phyloP scores from a whole-genome alignment of 2,888 invertebrate genomes.

The Agonopterix heracliana region DNA sequence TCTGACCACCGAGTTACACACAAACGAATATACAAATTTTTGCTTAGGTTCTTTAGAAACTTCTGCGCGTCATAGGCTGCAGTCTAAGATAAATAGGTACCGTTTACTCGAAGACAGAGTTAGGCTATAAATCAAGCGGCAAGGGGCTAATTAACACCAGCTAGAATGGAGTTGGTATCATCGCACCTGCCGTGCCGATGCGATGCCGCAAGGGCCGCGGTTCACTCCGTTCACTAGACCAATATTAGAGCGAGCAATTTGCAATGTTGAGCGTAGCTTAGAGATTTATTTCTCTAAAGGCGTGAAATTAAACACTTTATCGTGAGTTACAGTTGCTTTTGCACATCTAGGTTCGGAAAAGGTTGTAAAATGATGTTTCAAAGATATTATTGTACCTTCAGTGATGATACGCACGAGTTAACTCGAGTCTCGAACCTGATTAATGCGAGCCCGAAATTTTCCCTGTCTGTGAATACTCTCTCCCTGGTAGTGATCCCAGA shows the following conservation, averaged over 20 bases:
- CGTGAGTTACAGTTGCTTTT: not conserved
- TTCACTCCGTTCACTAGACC: conserved; percentile 9
- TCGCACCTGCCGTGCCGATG: conserved; percentile 44
- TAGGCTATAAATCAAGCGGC: conserved; percentile 53
- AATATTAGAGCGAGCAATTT: conserved; percentile 32
- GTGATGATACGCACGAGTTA: not conserved
- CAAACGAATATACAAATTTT: not conserved
- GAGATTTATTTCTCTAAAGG: conserved; percentile 17
- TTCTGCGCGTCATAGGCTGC: conserved; percentile 29
- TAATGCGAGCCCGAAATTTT: conserved; percentile 20
- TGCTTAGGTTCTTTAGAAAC: conserved; percentile 7
- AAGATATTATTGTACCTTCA: not conserved
- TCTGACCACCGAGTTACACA: not conserved
- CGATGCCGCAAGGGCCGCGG: conserved; percentile 15
- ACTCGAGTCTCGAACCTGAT: conserved; percentile 9
- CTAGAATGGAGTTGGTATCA: conserved; percentile 37
- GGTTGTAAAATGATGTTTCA: not conserved
- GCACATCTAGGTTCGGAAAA: not conserved
- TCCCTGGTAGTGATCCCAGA: no score
- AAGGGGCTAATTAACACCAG: conserved; percentile 55
- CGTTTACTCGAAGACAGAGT: conserved; percentile 44
- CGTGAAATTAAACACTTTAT: conserved; percentile 10
- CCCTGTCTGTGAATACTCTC: not conserved
- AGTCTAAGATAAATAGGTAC: conserved; percentile 36
- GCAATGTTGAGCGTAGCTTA: conserved; percentile 19